phyloP scores from a whole-genome alignment of 2,797 vertebrate species.

The Crotalus adamanteus region DNA sequence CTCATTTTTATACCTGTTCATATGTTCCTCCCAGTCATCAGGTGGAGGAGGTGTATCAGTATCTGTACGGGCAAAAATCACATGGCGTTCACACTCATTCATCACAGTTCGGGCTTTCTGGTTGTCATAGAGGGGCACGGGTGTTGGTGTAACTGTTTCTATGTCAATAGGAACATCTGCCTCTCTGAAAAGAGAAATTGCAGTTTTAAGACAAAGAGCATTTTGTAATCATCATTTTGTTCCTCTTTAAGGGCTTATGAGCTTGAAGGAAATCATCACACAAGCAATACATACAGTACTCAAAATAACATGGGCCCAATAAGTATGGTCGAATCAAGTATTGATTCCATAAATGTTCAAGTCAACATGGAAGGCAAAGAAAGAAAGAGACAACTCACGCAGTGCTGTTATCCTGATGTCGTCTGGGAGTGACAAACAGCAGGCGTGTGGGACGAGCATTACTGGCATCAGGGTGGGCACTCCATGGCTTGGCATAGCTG shows the following conservation, averaged over 20 bases:
- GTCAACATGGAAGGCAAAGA: not conserved
- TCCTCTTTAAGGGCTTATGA: not conserved
- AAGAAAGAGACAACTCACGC: conserved; percentile 72
- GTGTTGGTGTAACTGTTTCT: conserved; percentile 82
- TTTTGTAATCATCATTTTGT: not conserved
- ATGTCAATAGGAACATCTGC: conserved; percentile 87
- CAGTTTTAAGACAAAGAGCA: not conserved
- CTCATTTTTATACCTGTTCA: conserved; percentile 83
- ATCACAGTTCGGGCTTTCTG: conserved; percentile 95
- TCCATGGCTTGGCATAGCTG: conserved; percentile 97
- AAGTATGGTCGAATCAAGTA: not conserved
- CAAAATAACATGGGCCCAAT: not conserved
- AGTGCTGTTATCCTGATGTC: conserved; percentile 78
- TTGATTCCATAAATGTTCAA: not conserved
- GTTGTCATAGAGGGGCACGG: conserved; percentile 91
- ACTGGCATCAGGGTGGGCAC: conserved; percentile 93
- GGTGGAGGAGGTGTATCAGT: conserved; percentile 91
- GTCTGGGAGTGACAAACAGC: conserved; percentile 87
- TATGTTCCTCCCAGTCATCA: conserved; percentile 96
- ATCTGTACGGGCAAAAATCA: conserved; percentile 92
- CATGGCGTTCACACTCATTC: conserved; percentile 96
- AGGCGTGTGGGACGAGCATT: conserved; percentile 90
- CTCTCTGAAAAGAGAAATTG: conserved; percentile 74
- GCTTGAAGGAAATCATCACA: not conserved
- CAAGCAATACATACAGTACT: not conserved